These are phyloP conservation scores for Grammomys surdaster DNA, from an alignment of 2,113 vertebrate species.

Conservation along the genomic window DNA sequence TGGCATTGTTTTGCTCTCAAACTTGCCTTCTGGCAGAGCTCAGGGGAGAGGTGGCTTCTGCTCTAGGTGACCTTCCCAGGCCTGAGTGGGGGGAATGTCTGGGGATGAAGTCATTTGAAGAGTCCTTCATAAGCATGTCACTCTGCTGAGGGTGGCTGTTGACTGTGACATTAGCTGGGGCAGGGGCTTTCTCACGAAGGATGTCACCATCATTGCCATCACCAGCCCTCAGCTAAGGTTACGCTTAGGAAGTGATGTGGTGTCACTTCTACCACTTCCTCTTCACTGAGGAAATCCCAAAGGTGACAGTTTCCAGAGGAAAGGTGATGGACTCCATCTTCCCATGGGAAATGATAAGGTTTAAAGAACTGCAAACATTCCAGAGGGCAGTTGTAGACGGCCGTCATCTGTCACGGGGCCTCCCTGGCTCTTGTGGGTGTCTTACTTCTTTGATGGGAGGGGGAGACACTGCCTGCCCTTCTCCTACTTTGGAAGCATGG, in stretches of 20 bases:
- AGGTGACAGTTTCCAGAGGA: background rate
- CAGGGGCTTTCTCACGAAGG: conserved; percentile 14
- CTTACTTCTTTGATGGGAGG: background rate
- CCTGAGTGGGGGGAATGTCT: background rate
- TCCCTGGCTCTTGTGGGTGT: background rate
- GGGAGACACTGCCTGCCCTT: background rate
- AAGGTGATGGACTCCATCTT: background rate
- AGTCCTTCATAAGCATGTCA: background rate
- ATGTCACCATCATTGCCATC: no score
- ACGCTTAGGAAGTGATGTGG: background rate
- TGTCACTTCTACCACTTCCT: background rate
- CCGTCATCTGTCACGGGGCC: background rate
- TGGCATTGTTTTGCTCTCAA: conserved; percentile 24
- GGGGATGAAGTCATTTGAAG: background rate
- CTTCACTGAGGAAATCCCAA: background rate
- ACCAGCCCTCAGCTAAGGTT: background rate
- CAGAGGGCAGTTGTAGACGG: background rate
- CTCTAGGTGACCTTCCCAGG: background rate
- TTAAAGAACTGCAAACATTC: background rate
- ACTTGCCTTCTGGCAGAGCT: background rate
- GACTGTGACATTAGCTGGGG: background rate
- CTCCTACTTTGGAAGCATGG: background rate
- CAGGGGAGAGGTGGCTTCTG: background rate
- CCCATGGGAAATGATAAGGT: background rate
- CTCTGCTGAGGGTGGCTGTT: background rate